Evolutionary conservation across 2,888 invertebrate genomes (phyloP).

Genomic region (Aleiodes leptofemur): DNA sequence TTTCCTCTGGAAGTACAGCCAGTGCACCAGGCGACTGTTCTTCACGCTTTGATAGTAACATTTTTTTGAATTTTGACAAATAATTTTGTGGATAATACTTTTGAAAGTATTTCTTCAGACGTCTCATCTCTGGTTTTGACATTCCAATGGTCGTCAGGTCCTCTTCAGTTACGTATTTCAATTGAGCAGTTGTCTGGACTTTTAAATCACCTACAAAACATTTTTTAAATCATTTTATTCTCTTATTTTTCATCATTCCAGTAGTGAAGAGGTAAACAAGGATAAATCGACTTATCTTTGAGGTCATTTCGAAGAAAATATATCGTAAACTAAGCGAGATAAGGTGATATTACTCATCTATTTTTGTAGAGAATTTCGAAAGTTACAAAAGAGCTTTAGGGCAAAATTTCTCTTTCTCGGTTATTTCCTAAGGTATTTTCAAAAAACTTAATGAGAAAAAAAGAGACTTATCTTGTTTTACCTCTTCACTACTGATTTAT

Average conservation of each 20-base stretch:
- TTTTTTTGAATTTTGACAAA: conserved; percentile 92
- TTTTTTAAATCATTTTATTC: neutral
- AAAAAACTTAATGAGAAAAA: too few species aligned
- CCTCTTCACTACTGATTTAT: too few species aligned
- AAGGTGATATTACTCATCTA: too few species aligned
- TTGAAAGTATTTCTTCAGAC: conserved; percentile 94
- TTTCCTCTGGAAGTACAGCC: conserved; percentile 71
- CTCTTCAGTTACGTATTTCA: conserved; percentile 96
- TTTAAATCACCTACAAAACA: conserved; percentile 82
- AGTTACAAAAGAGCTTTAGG: too few species aligned
- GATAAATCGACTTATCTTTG: too few species aligned
- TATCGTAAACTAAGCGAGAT: too few species aligned
- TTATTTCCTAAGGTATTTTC: too few species aligned
- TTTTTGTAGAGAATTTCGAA: too few species aligned
- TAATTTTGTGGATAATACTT: conserved; percentile 96
- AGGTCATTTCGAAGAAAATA: too few species aligned
- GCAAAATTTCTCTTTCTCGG: too few species aligned
- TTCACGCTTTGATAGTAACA: conserved; percentile 80
- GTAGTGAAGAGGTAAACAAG: too few species aligned
- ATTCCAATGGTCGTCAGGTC: conserved; percentile 94
- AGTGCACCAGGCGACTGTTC: conserved; percentile 70
- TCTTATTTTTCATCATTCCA: conserved; percentile 12
- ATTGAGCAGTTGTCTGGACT: conserved; percentile 89
- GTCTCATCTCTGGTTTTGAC: conserved; percentile 95
- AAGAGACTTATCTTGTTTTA: too few species aligned